Conservation (phyloP, 2,113 vertebrate species). For the Takifugu bimaculatus region DNA sequence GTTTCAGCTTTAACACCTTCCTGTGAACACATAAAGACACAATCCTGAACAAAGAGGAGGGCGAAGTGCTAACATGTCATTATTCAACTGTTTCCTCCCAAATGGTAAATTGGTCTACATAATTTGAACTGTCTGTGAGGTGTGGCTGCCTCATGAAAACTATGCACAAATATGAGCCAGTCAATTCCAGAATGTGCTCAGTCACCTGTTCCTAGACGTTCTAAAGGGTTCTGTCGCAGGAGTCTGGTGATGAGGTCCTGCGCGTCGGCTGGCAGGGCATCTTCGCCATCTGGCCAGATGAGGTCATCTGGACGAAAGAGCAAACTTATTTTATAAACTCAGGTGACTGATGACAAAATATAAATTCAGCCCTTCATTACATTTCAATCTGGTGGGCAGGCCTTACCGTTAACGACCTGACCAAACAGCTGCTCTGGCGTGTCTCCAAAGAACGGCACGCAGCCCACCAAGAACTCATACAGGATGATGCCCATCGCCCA, state of each 20-base stretch:
- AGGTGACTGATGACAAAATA: background rate
- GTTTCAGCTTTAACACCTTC: no score
- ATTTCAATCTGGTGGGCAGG: background rate
- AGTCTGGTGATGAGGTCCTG: conserved; percentile 90
- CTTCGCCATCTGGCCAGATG: conserved; percentile 91
- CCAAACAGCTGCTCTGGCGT: conserved; percentile 94
- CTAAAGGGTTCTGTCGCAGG: conserved; percentile 85
- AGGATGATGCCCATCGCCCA: conserved; percentile 95
- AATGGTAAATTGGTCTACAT: no score
- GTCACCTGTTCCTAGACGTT: conserved; percentile 90
- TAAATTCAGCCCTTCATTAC: background rate
- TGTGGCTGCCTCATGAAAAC: background rate
- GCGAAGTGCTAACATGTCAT: background rate
- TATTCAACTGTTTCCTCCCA: background rate
- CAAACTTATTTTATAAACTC: conserved; percentile 7
- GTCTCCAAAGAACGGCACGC: conserved; percentile 94
- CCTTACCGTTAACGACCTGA: conserved; percentile 91
- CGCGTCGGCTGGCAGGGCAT: conserved; percentile 83
- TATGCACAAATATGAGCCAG: no score
- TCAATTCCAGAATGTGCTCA: background rate
- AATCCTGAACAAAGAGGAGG: background rate
- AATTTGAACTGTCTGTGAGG: background rate
- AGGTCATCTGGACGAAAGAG: conserved; percentile 81
- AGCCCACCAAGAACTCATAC: conserved; percentile 93
- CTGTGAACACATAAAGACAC: background rate